Base-by-base conservation (phyloP, 2,888 invertebrate genomes). In the Lysandra bellargus region DNA sequence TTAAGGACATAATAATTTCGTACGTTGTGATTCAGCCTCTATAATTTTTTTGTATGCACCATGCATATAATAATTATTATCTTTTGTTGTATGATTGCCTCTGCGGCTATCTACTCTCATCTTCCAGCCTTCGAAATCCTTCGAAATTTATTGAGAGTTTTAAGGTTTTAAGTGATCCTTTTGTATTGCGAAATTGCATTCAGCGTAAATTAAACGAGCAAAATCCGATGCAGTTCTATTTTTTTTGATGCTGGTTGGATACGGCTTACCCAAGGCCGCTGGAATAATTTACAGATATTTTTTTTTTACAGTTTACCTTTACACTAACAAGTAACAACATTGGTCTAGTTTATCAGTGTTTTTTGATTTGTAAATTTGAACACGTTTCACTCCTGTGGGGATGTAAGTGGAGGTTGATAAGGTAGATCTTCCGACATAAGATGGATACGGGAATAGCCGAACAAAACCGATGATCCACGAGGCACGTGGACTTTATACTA, bases 181-280 rank as follows among this genome's bases (percentile, higher is more conserved):
- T 83, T 84, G 82, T 85, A 85, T 86, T 81, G 80, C 81, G 81
- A 84, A 86, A 86, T 86, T 85, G 85, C 85, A 86, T 87, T 86
- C 84, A 83, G 83, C 83, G 82, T 83, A 86, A 90, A 87, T 88
- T 87, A 86, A 89, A 87, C 83, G 85, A 81, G 84, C 78, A 85
- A 87, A 86, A 86, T 85, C 79, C 80, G 82, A 83, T 83, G 84
- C 82, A 84, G 83, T 84, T 82, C 79, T 80, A 82, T 84, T 83
- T 83, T 82, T 81, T 84, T 87, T 87, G 88, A 88, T 87, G 82
- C 82, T 84, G 84, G 87, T 33, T 23, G 44, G 75, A 74, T 75
- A 44, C 30, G 74, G 23, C 44, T 74, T 40, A 44, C 40, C 30
- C 69, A 79, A 69, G 37, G 30, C 49, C 64, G 64, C 64, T 64